Evolutionary conservation across 2,888 invertebrate genomes (phyloP).

Genomic region (Eledona agricola): DNA sequence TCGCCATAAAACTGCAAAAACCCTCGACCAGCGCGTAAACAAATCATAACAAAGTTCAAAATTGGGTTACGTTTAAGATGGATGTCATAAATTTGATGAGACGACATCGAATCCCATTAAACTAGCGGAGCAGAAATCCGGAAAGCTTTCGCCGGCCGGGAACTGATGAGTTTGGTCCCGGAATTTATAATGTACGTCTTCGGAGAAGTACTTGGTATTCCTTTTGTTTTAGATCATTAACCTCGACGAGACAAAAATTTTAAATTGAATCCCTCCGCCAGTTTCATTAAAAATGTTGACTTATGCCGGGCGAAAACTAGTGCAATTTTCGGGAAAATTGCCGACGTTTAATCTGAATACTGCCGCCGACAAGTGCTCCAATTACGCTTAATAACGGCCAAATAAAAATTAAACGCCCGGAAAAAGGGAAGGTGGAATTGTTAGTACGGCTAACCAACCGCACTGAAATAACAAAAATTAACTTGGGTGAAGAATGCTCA

Average conservation of each 20-base stretch:
- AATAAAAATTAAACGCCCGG: conserved; percentile 23
- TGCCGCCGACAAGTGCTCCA: conserved; percentile 24
- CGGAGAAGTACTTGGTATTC: conserved; percentile 48
- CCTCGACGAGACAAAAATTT: conserved; percentile 44
- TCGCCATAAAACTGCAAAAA: conserved; percentile 12
- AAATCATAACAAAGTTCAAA: conserved; percentile 49
- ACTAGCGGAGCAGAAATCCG: conserved; percentile 55
- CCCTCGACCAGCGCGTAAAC: conserved; percentile 37
- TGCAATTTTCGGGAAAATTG: conserved; percentile 31
- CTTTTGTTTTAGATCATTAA: conserved; percentile 48
- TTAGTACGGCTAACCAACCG: too few species aligned
- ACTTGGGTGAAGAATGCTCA: too few species aligned
- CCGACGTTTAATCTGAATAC: conserved; percentile 30
- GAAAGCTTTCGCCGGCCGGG: conserved; percentile 51
- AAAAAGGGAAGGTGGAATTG: conserved; percentile 7
- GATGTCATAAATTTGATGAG: conserved; percentile 55
- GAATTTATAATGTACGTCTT: conserved; percentile 58
- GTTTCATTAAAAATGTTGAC: conserved; percentile 38
- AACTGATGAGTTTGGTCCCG: conserved; percentile 55
- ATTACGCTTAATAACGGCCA: conserved; percentile 31
- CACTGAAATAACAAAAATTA: too few species aligned
- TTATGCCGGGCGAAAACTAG: conserved; percentile 29
- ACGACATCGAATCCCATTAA: conserved; percentile 56
- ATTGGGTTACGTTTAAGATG: conserved; percentile 52
- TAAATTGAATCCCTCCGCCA: conserved; percentile 42